phyloP scores from a whole-genome alignment of 2,888 invertebrate genomes.

The Oscheius myriophilus region DNA sequence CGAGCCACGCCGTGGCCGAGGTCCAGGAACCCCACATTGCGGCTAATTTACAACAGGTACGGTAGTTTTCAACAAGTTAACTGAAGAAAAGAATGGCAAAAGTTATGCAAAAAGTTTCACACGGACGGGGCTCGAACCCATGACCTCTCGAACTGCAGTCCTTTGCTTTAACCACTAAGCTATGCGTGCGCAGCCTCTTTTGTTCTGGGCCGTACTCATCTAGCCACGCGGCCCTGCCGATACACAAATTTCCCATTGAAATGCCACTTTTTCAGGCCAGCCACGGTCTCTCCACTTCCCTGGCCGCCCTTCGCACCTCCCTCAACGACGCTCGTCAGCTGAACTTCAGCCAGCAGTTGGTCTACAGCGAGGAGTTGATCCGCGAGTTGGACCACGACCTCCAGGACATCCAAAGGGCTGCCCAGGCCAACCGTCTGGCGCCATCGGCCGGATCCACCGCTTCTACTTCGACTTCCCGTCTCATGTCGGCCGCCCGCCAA shows the following conservation, averaged over 20 bases:
- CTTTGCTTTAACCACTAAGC: too few species aligned
- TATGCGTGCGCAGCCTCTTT: too few species aligned
- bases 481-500: constrained; percentile 43
- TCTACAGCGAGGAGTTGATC: constrained; percentile 66
- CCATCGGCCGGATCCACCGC: constrained; percentile 39
- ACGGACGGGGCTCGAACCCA: too few species aligned
- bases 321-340: constrained; percentile 78
- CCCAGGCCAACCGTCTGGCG: constrained; percentile 72
- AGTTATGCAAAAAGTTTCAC: too few species aligned
- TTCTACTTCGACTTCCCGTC: constrained; percentile 36
- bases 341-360: constrained; percentile 64
- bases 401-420: constrained; percentile 82
- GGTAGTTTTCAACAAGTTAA: too few species aligned
- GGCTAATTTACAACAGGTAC: constrained; percentile 48
- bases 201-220: too few species aligned
- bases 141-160: too few species aligned
- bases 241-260: too few species aligned
- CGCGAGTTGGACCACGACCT: constrained; percentile 81
- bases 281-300: constrained; percentile 76
- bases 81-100: too few species aligned
- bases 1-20: constrained; percentile 85
- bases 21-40: constrained; percentile 77
- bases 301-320: constrained; percentile 78
- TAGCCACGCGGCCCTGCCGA: too few species aligned
- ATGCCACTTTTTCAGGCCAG: constrained; percentile 28